Conservation (phyloP, 2,888 invertebrate genomes). For the Carcina quercana region DNA sequence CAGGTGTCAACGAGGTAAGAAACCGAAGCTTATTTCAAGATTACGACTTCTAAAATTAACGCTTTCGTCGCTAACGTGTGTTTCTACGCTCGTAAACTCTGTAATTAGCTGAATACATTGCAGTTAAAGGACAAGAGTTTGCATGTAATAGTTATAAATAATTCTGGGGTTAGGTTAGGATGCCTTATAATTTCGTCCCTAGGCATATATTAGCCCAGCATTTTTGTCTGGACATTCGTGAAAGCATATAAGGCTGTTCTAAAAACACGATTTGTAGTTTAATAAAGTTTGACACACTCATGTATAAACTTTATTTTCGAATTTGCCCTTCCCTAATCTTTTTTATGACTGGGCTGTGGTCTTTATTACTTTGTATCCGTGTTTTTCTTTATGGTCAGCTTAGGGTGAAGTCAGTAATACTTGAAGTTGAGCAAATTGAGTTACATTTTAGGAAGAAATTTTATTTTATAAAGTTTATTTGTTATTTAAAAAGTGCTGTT, state of each 20-base stretch:
- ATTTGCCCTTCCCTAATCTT: constrained; percentile 26
- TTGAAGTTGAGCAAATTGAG: no score
- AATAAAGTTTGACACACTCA: background rate
- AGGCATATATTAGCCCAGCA: constrained; percentile 19
- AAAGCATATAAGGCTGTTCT: no score
- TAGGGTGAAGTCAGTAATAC: no score
- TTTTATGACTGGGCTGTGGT: constrained; percentile 12
- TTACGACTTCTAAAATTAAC: constrained; percentile 53
- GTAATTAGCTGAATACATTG: constrained; percentile 27
- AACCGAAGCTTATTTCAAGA: constrained; percentile 55
- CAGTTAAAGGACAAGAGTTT: constrained; percentile 23
- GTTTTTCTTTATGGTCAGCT: no score
- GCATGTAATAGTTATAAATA: constrained; percentile 62
- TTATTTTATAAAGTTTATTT: no score
- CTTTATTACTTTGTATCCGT: no score
- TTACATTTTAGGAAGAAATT: no score
- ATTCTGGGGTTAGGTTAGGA: constrained; percentile 60
- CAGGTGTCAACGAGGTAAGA: constrained; percentile 75
- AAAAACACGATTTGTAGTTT: background rate
- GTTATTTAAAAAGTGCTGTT: no score
- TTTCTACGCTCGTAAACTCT: constrained; percentile 21
- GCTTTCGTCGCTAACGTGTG: constrained; percentile 28
- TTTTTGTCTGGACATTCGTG: background rate
- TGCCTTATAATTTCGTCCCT: constrained; percentile 32
- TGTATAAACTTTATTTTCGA: constrained; percentile 9